phyloP scores from a whole-genome alignment of 2,888 invertebrate species.

The Andrena chrysosceles region DNA sequence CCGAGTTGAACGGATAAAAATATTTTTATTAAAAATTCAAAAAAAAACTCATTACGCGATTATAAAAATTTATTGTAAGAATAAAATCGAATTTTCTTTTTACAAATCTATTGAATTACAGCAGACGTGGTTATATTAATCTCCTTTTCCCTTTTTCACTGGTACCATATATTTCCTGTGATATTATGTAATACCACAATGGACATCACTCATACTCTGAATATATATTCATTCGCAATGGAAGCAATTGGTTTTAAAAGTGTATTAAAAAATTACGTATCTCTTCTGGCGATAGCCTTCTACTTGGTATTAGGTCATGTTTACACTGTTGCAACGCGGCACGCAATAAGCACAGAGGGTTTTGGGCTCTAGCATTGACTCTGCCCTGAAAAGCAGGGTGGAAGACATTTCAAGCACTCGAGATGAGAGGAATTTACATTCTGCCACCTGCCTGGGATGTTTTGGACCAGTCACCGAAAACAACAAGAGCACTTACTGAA shows the following conservation, averaged over 20 bases:
- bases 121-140: no score
- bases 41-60: no score
- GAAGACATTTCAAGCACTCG: neutral
- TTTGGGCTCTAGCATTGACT: neutral
- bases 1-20: no score
- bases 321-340: neutral
- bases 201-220: no score
- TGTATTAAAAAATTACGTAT: neutral
- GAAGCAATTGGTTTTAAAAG: neutral
- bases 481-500: neutral
- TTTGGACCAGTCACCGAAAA: neutral
- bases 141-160: no score
- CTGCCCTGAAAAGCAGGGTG: neutral
- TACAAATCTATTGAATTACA: no score
- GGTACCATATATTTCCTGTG: no score
- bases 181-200: no score
- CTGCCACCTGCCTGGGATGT: neutral
- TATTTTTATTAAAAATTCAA: no score
- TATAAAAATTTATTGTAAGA: no score
- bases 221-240: neutral
- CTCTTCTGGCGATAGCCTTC: neutral
- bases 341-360: neutral
- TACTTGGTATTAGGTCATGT: neutral
- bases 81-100: no score
- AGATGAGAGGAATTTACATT: neutral